Base-by-base conservation (phyloP, 2,888 invertebrate genomes). In the Steinernema carpocapsae region DNA sequence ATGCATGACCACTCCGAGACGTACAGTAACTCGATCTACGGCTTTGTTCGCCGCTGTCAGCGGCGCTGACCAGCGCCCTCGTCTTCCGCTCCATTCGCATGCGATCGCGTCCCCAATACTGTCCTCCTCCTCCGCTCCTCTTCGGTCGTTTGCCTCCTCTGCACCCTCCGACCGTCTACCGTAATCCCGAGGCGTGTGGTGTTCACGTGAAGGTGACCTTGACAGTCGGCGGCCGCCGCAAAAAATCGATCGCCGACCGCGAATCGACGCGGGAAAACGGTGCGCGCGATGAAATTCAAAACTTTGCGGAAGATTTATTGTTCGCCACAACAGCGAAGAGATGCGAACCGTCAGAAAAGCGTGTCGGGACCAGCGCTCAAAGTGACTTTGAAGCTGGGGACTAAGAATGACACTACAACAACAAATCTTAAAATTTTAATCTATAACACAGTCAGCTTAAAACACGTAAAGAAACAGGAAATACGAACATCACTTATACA, bases 21-120 rank as follows among this genome's bases (percentile, higher is more conserved):
- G 64, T 64, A 64, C 64, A 64, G 64, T 64, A 64, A 64, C 64
- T 32, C 64, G 64, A 64, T 19, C 48, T 48, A 29, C 64, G 56
- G 48, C 22, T 24, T 64, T 64, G 64, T 64, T 64, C 32, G 64
- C 26, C 48, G 6, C 32, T 64, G 64, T 64, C 32, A 32, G 64
- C 26, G 6, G 6, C 64, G 64, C 19, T 32, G 64, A 64, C 64
- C 64, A 29, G 7, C 64, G 64, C 26, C 64, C 29, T 64, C 48
- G 48, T 48, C 48, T 64, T 64, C 64, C 64, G 64, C 64, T 29
- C 64, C 64, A 64, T 64, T 64, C 64, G 64, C 17, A 17, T 6
- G 64, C 64, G 32, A 29, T 29, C n/a, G n/a, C 64, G 64, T 32
- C 26, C 64, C 37, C 64, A 26, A 56, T 56, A 56, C 56, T 56